Evolutionary conservation across 2,888 invertebrate genomes (phyloP), one percentile per base, ranked within the genome.

Genomic region (Lycia hirtaria): DNA sequence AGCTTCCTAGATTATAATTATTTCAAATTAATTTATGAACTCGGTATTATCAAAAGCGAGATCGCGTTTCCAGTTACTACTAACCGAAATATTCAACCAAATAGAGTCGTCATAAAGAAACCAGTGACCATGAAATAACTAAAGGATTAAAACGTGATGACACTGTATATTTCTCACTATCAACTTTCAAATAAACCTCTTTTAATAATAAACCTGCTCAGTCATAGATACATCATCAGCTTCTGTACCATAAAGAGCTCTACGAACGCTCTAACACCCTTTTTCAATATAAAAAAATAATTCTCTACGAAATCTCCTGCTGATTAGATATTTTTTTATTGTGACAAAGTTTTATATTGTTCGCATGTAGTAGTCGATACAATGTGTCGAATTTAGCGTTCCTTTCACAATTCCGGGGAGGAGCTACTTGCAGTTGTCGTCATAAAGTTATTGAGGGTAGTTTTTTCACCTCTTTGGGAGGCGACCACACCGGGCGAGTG

Each of bases 371-470:
- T 15, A 37, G 24, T 17, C 30, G 30, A 41, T 35, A 53, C 24
- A 68, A 78, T 75, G 88, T 88, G 90, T 87, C 86, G 87, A 86
- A 86, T 90, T 89, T 86, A 79, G 83, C 88, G 85, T 84, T 80
- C 61, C 68, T 73, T 73, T 81, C 75, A 83, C 83, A 79, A 83
- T 82, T 81, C 82, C 61, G 62, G 69, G 69, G 70, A 76, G 72
- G 64, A 61, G 83, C 86, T 81, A 83, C 84, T 73, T 82, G 76
- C 71, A 82, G 79, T 83, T 86, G 87, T 85, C 75, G 74, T 68
- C 85, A 86, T 87, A 88, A 88, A 88, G 74, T 75, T 71, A 75
- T 78, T 73, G 69, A 74, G 71, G 82, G 80, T 81, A 81, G 80
- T 79, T 59, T 79, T 85, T 86, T 80, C 68, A 71, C 68, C 75